These are phyloP conservation scores for Aurelia sp. DNA, from an alignment of 30 jellyfish, hydroid and myxozoan genomes.

Conservation along the genomic window DNA sequence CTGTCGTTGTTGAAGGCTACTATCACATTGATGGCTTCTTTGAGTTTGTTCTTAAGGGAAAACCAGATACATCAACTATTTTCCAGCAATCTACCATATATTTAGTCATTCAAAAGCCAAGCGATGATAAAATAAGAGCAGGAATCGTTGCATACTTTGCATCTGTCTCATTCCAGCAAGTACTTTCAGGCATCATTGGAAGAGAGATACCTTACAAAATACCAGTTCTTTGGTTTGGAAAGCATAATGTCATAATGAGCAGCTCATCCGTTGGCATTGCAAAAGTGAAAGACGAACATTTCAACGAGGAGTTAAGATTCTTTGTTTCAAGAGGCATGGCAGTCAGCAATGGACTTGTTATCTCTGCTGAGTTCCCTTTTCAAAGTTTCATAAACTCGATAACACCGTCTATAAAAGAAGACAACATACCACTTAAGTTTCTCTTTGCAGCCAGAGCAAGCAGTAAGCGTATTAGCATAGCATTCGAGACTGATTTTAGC, in stretches of 20 bases:
- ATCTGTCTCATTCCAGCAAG: conserved; percentile 57
- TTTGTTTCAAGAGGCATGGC: conserved; percentile 77
- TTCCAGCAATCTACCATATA: conserved; percentile 72
- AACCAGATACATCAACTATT: conserved; percentile 84
- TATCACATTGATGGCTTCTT: conserved; percentile 79
- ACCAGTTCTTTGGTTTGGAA: conserved; percentile 72
- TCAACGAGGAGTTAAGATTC: conserved; percentile 74
- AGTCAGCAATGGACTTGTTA: conserved; percentile 65
- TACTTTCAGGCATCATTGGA: conserved; percentile 68
- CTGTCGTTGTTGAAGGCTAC: conserved; percentile 67
- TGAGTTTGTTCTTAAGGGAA: conserved; percentile 79
- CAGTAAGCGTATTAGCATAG: conserved; percentile 1
- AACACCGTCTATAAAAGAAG: conserved; percentile 21
- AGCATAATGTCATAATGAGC: conserved; percentile 64
- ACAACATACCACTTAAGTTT: conserved; percentile 27
- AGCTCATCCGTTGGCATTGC: conserved; percentile 71
- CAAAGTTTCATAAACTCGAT: conserved; percentile 39
- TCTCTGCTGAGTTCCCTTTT: conserved; percentile 73
- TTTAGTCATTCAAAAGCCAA: conserved; percentile 73
- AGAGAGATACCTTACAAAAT: conserved; percentile 56
- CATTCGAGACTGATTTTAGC: conserved; percentile 45
- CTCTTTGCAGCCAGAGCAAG: conserved; percentile 30
- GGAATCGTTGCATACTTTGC: conserved; percentile 73
- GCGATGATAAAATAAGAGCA: conserved; percentile 62
- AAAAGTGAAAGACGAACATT: conserved; percentile 68